Percentiles rank a stretch among this genome's conserved stretches.
These are phyloP conservation scores for Schizaphis graminum DNA, from an alignment of 2,888 invertebrate genomes.

Conservation along the genomic window DNA sequence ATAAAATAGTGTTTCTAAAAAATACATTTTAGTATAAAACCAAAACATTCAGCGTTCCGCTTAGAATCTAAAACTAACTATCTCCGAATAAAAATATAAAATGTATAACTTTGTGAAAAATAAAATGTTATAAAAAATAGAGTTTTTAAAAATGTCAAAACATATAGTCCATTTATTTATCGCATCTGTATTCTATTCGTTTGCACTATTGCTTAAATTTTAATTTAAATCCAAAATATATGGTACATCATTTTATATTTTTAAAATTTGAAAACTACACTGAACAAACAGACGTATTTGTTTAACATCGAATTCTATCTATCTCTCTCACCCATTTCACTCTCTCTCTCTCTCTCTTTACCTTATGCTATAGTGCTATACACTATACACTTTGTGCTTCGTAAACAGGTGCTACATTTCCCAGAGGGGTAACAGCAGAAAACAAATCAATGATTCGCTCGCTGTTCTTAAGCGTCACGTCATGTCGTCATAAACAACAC, in stretches of 20 bases:
- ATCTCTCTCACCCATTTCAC: no score
- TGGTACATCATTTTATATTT: neutral
- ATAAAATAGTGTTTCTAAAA: neutral
- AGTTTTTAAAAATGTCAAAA: neutral
- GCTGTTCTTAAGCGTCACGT: slow-evolving; percentile 38
- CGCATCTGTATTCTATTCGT: neutral
- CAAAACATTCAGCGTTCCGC: neutral
- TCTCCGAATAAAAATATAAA: neutral
- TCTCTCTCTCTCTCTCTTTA: neutral
- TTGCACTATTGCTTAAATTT: neutral
- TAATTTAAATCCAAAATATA: neutral
- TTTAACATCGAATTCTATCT: neutral
- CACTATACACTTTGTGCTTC: slow-evolving; percentile 45
- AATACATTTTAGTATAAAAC: neutral
- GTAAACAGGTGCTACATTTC: slow-evolving; percentile 62
- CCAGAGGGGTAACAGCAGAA: slow-evolving; percentile 60
- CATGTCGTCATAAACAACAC: slow-evolving; percentile 6
- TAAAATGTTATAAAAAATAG: neutral
- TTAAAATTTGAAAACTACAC: slow-evolving; percentile 30
- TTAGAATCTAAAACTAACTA: neutral
- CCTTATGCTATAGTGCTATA: neutral
- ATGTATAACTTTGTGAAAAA: neutral
- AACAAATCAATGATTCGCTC: slow-evolving; percentile 63
- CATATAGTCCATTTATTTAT: neutral
- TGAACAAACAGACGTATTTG: neutral